Percentiles rank a stretch among this genome's conserved stretches.
Evolutionary conservation across 2,113 vertebrate species (phyloP).

Genomic region (Emydura subglobosa): DNA sequence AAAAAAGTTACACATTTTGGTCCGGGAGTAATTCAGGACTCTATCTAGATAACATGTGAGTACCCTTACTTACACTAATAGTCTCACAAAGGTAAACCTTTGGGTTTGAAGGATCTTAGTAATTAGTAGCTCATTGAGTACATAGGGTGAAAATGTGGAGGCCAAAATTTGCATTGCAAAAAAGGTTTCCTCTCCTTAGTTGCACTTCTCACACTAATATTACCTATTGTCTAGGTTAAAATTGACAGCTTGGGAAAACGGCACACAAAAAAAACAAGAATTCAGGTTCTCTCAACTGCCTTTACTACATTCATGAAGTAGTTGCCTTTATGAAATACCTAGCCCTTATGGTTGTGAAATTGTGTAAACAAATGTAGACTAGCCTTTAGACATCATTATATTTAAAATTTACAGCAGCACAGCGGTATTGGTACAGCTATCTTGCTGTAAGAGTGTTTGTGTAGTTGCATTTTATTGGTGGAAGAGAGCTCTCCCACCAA

Average conservation of each 20-base stretch:
- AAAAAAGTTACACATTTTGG: background rate
- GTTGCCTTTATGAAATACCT: background rate
- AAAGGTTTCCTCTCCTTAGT: background rate
- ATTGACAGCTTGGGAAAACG: background rate
- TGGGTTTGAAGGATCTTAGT: background rate
- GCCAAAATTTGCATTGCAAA: background rate
- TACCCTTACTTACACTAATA: background rate
- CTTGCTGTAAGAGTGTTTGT: too few species aligned
- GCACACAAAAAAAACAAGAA: background rate
- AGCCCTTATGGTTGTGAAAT: background rate
- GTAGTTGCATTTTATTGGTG: too few species aligned
- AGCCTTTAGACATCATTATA: too few species aligned
- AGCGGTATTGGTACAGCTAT: too few species aligned
- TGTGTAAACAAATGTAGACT: background rate
- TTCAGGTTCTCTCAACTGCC: background rate
- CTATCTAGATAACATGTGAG: background rate
- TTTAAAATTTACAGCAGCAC: too few species aligned
- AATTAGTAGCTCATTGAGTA: constrained; percentile 2
- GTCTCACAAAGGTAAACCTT: background rate
- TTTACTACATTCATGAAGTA: background rate
- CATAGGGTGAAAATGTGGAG: accelerated
- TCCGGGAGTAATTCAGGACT: constrained; percentile 1
- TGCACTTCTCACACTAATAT: background rate
- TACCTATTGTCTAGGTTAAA: background rate
- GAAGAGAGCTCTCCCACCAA: too few species aligned